Conservation (phyloP, 2,113 vertebrate genomes). For the Dolichallabes microphthalmus region DNA sequence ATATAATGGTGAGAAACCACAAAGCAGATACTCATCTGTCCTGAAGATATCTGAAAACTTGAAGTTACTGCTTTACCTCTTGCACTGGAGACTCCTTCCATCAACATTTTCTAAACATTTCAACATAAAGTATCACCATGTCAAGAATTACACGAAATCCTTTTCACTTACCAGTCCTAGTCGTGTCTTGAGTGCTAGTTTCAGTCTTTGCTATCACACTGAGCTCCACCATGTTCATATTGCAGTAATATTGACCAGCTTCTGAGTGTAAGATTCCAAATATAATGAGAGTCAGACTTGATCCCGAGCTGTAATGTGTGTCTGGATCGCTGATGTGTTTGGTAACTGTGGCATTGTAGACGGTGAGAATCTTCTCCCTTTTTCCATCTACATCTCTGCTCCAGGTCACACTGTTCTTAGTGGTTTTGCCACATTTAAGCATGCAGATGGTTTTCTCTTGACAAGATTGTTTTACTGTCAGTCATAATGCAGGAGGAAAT, state of each 20-base stretch:
- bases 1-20: no score
- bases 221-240: neutral
- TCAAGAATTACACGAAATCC: no score
- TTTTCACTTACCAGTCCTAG: no score
- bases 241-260: constrained; percentile 11
- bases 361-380: constrained; percentile 34
- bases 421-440: constrained; percentile 15
- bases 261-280: neutral
- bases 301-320: constrained; percentile 5
- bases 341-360: neutral
- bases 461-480: neutral
- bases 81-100: no score
- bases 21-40: no score
- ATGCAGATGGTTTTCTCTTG: neutral
- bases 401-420: constrained; percentile 27
- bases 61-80: no score
- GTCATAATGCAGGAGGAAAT: neutral
- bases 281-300: neutral
- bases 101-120: no score
- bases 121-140: no score
- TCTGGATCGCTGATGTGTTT: constrained; percentile 30
- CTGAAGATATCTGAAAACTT: no score
- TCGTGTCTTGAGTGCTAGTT: neutral
- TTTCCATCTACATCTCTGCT: constrained; percentile 32
- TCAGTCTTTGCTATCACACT: neutral